phyloP scores from a whole-genome alignment of 2,113 vertebrate genomes.

The Neogale vison region DNA sequence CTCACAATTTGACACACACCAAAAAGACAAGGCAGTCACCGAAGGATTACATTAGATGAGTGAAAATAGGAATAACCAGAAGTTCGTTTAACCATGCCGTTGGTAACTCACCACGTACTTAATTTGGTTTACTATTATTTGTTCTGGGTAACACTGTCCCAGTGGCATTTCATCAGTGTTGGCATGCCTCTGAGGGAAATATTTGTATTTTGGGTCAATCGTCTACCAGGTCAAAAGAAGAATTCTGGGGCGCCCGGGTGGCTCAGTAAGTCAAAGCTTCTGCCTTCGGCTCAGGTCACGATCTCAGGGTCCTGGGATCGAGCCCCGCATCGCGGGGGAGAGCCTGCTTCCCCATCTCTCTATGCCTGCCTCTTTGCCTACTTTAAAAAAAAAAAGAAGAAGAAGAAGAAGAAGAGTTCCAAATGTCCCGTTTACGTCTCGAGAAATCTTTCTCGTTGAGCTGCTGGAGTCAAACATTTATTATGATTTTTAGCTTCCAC shows the following conservation, averaged over 20 bases:
- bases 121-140: not conserved
- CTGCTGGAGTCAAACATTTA: constrained; percentile 27
- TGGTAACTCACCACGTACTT: constrained; percentile 46
- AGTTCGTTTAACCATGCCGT: not conserved
- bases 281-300: no score
- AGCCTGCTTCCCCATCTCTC: no score
- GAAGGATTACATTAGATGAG: not conserved
- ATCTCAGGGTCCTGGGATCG: no score
- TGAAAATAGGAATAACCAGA: not conserved
- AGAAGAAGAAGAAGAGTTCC: constrained; percentile 42
- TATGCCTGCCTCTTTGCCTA: no score
- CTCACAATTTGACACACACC: not conserved
- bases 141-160: not conserved
- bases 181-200: constrained; percentile 60
- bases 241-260: not conserved
- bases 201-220: constrained; percentile 61
- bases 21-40: constrained; percentile 6
- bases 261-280: no score
- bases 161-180: constrained; percentile 2
- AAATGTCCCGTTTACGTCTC: constrained; percentile 21
- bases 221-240: constrained; percentile 49
- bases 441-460: constrained; percentile 51
- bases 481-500: constrained; percentile 53
- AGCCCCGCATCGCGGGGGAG: no score
- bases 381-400: no score